Base-by-base conservation (phyloP, 2,888 invertebrate genomes). In the Noctua janthe region DNA sequence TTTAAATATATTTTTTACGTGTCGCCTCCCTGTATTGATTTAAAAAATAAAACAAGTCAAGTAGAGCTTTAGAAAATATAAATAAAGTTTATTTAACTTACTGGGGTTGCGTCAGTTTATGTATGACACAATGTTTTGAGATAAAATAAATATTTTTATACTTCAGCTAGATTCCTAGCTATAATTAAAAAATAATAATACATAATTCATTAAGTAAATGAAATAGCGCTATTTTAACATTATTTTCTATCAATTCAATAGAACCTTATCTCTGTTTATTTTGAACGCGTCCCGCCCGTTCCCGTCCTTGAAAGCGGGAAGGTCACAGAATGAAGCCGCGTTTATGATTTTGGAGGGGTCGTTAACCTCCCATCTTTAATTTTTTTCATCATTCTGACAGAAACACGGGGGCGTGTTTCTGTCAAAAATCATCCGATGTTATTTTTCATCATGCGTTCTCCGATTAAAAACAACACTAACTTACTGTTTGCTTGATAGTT, bases 281-380 rank as follows among this genome's bases (percentile, higher is more conserved):
- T 71, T 77, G 54, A 35, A 35, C 35, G 47, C 64, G 43, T 39
- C 29, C 8, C 70, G 20, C 62, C 20, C 59, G 20, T 51, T 43
- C 1, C 7, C 54, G 87, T 77, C 85, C 85, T 87, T 87, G 67
- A 75, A 69, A 64, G 39, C 13, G 51, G 39, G 43, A 84, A 87
- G 88, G 85, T 85, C 87, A 87, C 56, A 72, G 69, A 43, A 71
- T 29, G 51, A 66, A 49, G 70, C 59, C 49, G 35, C 17, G 39
- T 62, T 17, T 29, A 23, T 29, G 2, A 39, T 35, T 73, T 73
- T 17, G 35, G 54, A 15, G 78, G 49, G 84, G 69, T 84, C 54
- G 8, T 62, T 78, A 39, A 56, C 86, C 75, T 70, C 0, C 43
- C 51, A 29, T 29, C 29, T 29, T 29, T 29, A 0, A 29, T 29